Evolutionary conservation across 2,797 vertebrate genomes (phyloP), one percentile per base, ranked within the genome.

Genomic region (Pangasius sanitwongsei): DNA sequence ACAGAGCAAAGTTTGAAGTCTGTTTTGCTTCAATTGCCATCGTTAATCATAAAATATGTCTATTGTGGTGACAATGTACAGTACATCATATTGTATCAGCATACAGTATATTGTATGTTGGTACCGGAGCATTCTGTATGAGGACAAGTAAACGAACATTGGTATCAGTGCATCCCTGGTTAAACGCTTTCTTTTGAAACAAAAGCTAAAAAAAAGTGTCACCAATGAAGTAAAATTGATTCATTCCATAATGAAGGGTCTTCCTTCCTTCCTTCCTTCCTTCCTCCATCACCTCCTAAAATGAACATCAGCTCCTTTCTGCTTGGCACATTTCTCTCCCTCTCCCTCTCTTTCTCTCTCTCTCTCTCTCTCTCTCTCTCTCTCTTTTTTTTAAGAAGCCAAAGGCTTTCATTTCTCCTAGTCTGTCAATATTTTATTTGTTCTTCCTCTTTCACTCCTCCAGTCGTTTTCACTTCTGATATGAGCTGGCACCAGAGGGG

Each of bases 361-460:
- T 31, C 20, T n/a, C 1, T 18, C 53, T 31, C 50, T 25, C 72
- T 53, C 48, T 16, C 75, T 3, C n/a, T 31, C 20, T n/a, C 1
- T 18, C 53, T 31, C n/a, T n/a, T 83, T 63, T 91, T 89, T 90
- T 90, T 91, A 89, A 92, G 78, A 91, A 90, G 55, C 44, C 61
- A 48, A 70, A 57, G 70, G 90, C 85, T 91, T 87, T 93, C 88
- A 85, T 93, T 93, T 93, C 87, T 92, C 90, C 93, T 90, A 85
- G 77, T 92, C 88, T 92, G 92, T 93, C 92, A 93, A 93, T 94
- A 90, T 92, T 93, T 91, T 92, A 91, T 90, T 89, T 61, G 80
- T 90, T 82, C 78, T 87, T 91, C 87, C 87, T 87, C 87, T 87
- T 77, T 82, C 85, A 85, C 89, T 87, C 80, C 88, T 90, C 85